Conservation (phyloP, 92 coral and sea anemone genomes). For the Palythoa grandiflora region DNA sequence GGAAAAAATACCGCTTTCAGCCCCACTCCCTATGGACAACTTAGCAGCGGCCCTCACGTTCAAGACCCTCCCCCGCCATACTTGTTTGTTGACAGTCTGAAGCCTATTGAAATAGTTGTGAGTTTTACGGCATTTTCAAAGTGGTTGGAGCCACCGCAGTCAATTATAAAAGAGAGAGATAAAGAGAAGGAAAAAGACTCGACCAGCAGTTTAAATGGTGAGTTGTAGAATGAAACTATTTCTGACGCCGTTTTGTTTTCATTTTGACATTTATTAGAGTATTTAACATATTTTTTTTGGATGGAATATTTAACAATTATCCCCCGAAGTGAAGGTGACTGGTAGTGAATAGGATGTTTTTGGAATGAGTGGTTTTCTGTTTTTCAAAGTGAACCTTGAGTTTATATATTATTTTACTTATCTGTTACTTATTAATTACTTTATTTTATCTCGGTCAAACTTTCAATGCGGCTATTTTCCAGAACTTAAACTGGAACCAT, state of each 20-base stretch:
- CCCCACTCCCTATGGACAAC: conserved; percentile 87
- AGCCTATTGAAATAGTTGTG: conserved; percentile 87
- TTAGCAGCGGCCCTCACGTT: conserved; percentile 60
- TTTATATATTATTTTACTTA: too few species aligned
- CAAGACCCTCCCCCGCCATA: conserved; percentile 96
- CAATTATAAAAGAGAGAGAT: conserved; percentile 84
- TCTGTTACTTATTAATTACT: too few species aligned
- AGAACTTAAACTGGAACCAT: conserved; percentile 70
- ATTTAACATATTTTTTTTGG: too few species aligned
- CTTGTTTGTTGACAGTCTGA: conserved; percentile 94
- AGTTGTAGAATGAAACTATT: background rate
- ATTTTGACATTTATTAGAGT: background rate
- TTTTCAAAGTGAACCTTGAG: too few species aligned
- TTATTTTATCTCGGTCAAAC: too few species aligned
- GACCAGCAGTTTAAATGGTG: conserved; percentile 74
- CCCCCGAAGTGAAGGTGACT: too few species aligned
- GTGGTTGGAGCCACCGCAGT: conserved; percentile 97
- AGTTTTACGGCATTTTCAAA: conserved; percentile 87
- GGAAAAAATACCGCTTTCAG: conserved; percentile 83
- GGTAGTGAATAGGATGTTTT: too few species aligned
- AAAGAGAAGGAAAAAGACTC: conserved; percentile 83
- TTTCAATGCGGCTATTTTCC: background rate
- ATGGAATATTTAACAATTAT: too few species aligned
- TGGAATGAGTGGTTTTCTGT: too few species aligned
- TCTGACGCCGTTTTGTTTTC: background rate